Base-by-base conservation (phyloP, 2,797 vertebrate genomes). In the Microhierax caerulescens region DNA sequence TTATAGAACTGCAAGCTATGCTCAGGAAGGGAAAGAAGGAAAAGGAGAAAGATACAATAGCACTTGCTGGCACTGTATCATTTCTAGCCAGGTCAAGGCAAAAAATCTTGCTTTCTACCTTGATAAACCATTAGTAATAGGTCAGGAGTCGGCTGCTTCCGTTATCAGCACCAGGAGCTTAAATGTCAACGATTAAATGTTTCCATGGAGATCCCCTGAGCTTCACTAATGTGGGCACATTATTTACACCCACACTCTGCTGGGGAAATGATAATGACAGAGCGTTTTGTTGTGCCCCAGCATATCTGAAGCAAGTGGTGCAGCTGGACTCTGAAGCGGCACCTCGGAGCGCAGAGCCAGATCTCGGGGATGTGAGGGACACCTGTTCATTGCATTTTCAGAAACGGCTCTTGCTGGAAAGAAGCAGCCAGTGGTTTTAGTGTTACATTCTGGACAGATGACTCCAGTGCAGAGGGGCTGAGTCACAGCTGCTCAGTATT, bases 161-260 rank as follows among this genome's bases (percentile, higher is more conserved):
- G 73, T 97, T 96, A 97, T 95, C 70, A 11, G 68, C 90, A 63
- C 82, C 65, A 78, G 89, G 93, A 97, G 94, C 94, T 97, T 96
- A 98, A 98, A 97, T 97, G 96, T 97, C 97, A 98, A 83, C 4
- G 73, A 97, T 96, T 97, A 97, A 96, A 92, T 70, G 97, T 98
- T 98, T 97, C 98, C 98, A 98, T 98, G 98, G 98, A 97, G 97
- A 98, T 95, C 79, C 91, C 94, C 79, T 56, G 95, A 95, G 93
- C 91, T 95, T 88, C 89, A 61, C 69, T 94, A 97, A 97, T 91
- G 93, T 91, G 94, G 84, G 96, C 94, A 95, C 84, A 85, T 97
- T 97, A 97, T 96, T 97, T 97, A 97, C 89, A 91, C 97, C 95
- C 96, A 97, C 94, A 56, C 88, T 88, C 81, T 68, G 92, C 85